These are phyloP conservation scores for Cherax destructor DNA, from an alignment of 1,140 invertebrate species.

Conservation along the genomic window DNA sequence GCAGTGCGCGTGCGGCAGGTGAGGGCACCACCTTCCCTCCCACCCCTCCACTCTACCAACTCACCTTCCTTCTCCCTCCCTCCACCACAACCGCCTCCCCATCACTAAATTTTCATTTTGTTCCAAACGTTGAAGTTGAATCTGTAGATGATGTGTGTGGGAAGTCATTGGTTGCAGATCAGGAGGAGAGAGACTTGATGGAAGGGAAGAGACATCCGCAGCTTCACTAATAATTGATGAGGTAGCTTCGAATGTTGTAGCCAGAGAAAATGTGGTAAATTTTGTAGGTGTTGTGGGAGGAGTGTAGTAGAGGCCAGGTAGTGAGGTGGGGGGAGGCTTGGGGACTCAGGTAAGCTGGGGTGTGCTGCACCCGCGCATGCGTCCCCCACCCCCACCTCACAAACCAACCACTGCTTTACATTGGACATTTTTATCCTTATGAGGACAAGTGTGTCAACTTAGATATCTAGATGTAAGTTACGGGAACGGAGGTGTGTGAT, in stretches of 20 bases:
- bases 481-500: background rate
- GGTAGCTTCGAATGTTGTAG: background rate
- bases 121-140: constrained; percentile 7
- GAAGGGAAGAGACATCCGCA: background rate
- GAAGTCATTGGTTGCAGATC: background rate
- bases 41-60: background rate
- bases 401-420: constrained; percentile 19
- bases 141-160: background rate
- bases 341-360: constrained; percentile 57
- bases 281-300: constrained; percentile 49
- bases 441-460: background rate
- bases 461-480: background rate
- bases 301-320: constrained; percentile 30
- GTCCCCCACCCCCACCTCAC: constrained; percentile 28
- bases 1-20: constrained; percentile 64
- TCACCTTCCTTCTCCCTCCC: constrained; percentile 1
- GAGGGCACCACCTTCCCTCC: constrained; percentile 18
- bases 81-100: constrained; percentile 25
- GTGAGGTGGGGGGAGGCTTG: constrained; percentile 16
- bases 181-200: background rate
- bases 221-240: background rate
- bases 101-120: constrained; percentile 25
- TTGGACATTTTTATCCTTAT: constrained; percentile 22
- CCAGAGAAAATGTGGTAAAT: constrained; percentile 35
- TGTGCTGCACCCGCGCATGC: constrained; percentile 57